Evolutionary conservation across 2,888 invertebrate genomes (phyloP), one percentile per base, ranked within the genome.

Genomic region (Lasioglossum pauxillum): DNA sequence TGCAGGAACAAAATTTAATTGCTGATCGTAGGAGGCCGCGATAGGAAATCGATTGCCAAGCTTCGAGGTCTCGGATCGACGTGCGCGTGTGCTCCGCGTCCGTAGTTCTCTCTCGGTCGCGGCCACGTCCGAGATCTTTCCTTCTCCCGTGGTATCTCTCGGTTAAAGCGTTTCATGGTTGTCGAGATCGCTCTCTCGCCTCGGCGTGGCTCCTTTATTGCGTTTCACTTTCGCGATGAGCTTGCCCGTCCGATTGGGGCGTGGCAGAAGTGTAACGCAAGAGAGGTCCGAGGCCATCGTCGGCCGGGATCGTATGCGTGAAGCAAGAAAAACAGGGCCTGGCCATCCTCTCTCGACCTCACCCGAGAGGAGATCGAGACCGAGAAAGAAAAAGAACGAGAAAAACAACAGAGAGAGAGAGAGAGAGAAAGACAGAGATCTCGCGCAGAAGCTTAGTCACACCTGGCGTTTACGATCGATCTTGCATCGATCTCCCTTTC

Each of bases 161-260:
- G 35, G 85, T 84, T 79, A 53, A 69, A 80, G 76, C 73, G 85
- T 77, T 85, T 77, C 85, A 79, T 83, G 89, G 87, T 84, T 80
- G 84, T 84, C 67, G 84, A 84, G 87, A 74, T 78, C 77, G 77
- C 85, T 83, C 88, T 89, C 90, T 90, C 85, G 89, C 82, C 80
- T 75, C 83, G 90, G 90, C 89, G 92, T 93, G 93, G 93, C 93
- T 94, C 92, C 93, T 94, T 94, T 94, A 93, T 93, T 94, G 95
- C 95, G 95, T 95, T 95, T 95, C 95, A 95, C 95, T 95, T 95
- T 95, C 95, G 95, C 94, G 95, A 95, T 95, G 95, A 95, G 94
- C 93, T 93, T 91, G 92, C 92, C 92, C 91, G 92, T 91, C 88
- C 86, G 85, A 93, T 93, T 92, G 92, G 94, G 94, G 94, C 94